Base-by-base conservation (phyloP, 2,888 invertebrate species). In the Acanthosepion lycidas region DNA sequence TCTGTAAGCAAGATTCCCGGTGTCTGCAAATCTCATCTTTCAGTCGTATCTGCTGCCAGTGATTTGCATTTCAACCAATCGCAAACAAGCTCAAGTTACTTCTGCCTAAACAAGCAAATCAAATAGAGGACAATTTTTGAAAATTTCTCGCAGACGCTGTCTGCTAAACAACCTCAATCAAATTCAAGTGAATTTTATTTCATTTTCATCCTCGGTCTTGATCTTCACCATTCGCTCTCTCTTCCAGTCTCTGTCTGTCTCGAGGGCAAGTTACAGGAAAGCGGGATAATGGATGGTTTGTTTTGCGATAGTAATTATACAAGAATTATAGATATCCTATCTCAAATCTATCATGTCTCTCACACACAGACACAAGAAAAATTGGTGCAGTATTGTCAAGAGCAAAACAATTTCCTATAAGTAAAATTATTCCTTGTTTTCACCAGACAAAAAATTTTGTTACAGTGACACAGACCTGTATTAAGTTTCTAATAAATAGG, bases 91-190 rank as follows among this genome's bases (percentile, higher is more conserved):
- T 78, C n/a, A 4, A n/a, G n/a, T 78, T 78, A 59, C n/a, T 78
- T 78, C 78, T 78, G 78, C 78, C n/a, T 33, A 78, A 78, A 78
- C n/a, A 78, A 33, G n/a, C 78, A 78, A 78, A 78, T 78, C 78
- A 78, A 78, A 78, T 78, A n/a, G n/a, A 78, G 33, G n/a, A 78
- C 78, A 78, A 78, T 78, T 78, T 78, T 78, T n/a, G n/a, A n/a
- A 78, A 78, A 78, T 78, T n/a, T 78, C 78, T 78, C 33, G n/a
- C 78, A 78, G 78, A 78, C 78, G n/a, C 78, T 78, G 78, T 78
- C 64, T 64, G 64, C 64, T 78, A 78, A 78, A 78, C n/a, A 78
- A 42, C 33, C 78, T 78, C 78, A 78, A 78, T 78, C 78, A 78
- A 78, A 78, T 78, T 78, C 18, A n/a, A 78, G 18, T 78, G 78